Conservation (phyloP, 2,888 invertebrate genomes). For the Allacma fusca region DNA sequence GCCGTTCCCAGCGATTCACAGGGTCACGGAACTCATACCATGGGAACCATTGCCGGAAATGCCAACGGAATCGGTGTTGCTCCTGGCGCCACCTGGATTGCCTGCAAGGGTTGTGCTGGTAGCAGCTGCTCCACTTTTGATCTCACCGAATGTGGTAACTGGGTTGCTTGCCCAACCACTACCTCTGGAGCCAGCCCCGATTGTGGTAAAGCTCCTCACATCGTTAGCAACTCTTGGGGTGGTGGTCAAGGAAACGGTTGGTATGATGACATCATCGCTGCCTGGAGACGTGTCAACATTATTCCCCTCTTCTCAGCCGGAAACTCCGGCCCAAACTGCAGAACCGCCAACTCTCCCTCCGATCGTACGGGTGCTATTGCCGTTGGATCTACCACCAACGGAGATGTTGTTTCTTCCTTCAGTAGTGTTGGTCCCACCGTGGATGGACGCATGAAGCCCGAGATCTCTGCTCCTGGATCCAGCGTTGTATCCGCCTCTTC, state of each 20-base stretch:
- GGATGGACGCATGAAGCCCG: slow-evolving; percentile 19
- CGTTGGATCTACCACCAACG: slow-evolving; percentile 29
- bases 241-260: too few species aligned
- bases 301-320: slow-evolving; percentile 28
- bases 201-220: too few species aligned
- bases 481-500: background rate
- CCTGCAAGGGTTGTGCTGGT: too few species aligned
- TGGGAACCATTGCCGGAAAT: too few species aligned
- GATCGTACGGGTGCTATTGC: slow-evolving; percentile 30
- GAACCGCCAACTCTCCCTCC: slow-evolving; percentile 34
- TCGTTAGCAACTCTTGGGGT: too few species aligned
- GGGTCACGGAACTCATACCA: too few species aligned
- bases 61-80: too few species aligned
- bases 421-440: slow-evolving; percentile 28
- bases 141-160: slow-evolving; percentile 10
- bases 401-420: slow-evolving; percentile 29
- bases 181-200: too few species aligned
- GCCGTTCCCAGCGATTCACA: too few species aligned
- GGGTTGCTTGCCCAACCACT: slow-evolving; percentile 17
- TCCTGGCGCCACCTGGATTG: too few species aligned
- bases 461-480: too few species aligned
- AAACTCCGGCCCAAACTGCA: slow-evolving; percentile 33
- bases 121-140: slow-evolving; percentile 9
- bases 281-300: slow-evolving; percentile 26
- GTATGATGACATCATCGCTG: background rate